Conservation (phyloP, 2,113 vertebrate species). For the Pionites leucogaster region DNA sequence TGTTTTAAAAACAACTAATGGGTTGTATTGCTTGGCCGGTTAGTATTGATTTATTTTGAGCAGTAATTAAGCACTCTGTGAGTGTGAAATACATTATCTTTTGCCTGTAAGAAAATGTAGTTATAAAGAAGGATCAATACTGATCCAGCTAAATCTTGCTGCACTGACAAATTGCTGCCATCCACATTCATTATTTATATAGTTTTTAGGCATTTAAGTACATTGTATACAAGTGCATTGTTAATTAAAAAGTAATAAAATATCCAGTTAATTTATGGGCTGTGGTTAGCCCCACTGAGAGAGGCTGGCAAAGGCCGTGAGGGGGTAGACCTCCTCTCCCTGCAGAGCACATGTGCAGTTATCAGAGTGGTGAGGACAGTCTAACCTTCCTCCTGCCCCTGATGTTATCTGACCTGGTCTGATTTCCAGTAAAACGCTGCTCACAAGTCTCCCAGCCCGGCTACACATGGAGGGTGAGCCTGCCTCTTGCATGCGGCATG, state of each 20-base stretch:
- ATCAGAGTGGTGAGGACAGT: background rate
- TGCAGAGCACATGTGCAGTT: background rate
- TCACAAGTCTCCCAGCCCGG: background rate
- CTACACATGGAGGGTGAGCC: rapidly evolving
- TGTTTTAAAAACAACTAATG: background rate
- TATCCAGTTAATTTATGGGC: background rate
- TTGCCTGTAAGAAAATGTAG: background rate
- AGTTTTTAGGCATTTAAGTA: background rate
- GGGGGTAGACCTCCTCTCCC: background rate
- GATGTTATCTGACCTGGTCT: background rate
- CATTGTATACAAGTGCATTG: background rate
- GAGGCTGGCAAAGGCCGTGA: background rate
- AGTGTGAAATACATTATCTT: conserved; percentile 2
- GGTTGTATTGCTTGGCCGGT: background rate
- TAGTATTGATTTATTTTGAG: conserved; percentile 24
- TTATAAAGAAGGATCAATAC: conserved; percentile 17
- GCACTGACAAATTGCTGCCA: background rate
- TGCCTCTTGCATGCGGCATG: rapidly evolving
- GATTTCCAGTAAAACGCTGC: background rate
- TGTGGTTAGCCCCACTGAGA: background rate
- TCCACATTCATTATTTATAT: conserved; percentile 46
- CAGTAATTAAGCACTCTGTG: conserved; percentile 20
- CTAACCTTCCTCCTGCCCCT: background rate
- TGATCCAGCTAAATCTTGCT: background rate
- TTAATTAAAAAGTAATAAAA: conserved; percentile 48